phyloP scores from a whole-genome alignment of 2,888 invertebrate genomes.

The Oscheius sp. region DNA sequence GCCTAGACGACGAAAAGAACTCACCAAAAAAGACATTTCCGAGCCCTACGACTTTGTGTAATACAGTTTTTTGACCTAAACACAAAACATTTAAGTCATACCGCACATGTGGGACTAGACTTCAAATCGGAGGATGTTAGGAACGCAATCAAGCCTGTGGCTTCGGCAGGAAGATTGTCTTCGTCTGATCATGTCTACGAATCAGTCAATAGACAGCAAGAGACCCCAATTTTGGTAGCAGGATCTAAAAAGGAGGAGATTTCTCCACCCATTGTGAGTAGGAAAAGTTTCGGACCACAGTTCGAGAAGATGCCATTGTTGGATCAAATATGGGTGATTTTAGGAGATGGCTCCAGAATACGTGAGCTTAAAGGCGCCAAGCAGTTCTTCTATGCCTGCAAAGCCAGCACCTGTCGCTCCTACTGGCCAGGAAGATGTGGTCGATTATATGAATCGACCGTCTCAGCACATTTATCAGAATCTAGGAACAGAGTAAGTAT shows the following conservation, averaged over 20 bases:
- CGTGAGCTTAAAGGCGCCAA: not conserved
- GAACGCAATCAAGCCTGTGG: slow-evolving; percentile 12
- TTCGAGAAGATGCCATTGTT: not conserved
- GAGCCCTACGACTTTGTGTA: slow-evolving; percentile 31
- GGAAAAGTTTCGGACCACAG: not conserved
- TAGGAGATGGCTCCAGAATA: slow-evolving; percentile 25
- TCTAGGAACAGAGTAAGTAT: slow-evolving; percentile 9
- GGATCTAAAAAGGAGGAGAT: not conserved
- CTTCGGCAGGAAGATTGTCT: not conserved
- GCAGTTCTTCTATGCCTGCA: too few relatives aligned
- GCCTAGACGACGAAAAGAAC: slow-evolving; percentile 8
- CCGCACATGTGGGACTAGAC: slow-evolving; percentile 26
- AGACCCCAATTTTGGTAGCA: slow-evolving; percentile 24
- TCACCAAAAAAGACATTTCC: slow-evolving; percentile 25
- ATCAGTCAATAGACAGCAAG: not conserved
- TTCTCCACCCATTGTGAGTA: slow-evolving; percentile 3
- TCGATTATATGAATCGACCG: slow-evolving; percentile 26
- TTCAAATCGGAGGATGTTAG: slow-evolving; percentile 30
- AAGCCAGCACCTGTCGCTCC: not conserved
- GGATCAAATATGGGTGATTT: not conserved
- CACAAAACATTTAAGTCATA: slow-evolving; percentile 8
- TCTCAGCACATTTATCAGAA: slow-evolving; percentile 21
- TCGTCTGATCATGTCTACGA: slow-evolving; percentile 18
- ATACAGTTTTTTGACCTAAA: not conserved
- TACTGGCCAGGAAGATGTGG: not conserved